Evolutionary conservation across 2,113 vertebrate genomes (phyloP), one percentile per base, ranked within the genome.

Genomic region (Xiphorhynchus elegans): DNA sequence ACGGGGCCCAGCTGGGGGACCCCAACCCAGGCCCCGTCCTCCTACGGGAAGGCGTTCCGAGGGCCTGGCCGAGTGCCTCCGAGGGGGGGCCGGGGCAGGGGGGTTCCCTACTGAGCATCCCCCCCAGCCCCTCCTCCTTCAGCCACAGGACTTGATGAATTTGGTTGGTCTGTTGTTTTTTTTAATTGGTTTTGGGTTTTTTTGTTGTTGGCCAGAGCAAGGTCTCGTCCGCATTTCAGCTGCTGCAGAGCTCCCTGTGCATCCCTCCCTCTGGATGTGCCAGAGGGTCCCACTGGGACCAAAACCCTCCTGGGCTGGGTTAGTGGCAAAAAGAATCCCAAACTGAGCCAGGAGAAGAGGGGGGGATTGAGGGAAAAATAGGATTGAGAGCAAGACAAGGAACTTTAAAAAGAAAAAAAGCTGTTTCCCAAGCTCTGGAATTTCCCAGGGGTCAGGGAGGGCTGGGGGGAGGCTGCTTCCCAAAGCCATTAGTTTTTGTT

Each of bases 11-110:
- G 89, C 68, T 98, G 98, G 98, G 98, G 75, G 25, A 87, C 84
- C 89, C 97, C 98, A 11, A 53, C 93, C 96, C 98, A 97, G 75
- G 96, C 84, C 0, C 10, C 97, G 60, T 19, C 97, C 84, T 69
- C 97, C 80, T 98, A 98, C 7, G 97, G 98, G 93, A 98, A 98
- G 94, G 21, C 97, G 3, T 98, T 95, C 97, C 97, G 97, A 40
- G 97, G 97, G 58, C 96, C 98, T 55, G 95, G 97, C 80, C 97
- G 98, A 96, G 97, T 96, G 87, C 97, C 97, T 88, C 94, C 98
- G 15, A 95, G 98, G 96, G 98, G 98, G 40, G 98, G 98, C 47
- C 97, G 97, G 88, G 98, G 98, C 49, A 96, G 98, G 95, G 98
- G 98, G 92, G 96, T 97, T 92, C 98, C 98, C 87, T 98, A 98